phyloP scores from a whole-genome alignment of 2,797 vertebrate genomes.

The Galaxias olidus region DNA sequence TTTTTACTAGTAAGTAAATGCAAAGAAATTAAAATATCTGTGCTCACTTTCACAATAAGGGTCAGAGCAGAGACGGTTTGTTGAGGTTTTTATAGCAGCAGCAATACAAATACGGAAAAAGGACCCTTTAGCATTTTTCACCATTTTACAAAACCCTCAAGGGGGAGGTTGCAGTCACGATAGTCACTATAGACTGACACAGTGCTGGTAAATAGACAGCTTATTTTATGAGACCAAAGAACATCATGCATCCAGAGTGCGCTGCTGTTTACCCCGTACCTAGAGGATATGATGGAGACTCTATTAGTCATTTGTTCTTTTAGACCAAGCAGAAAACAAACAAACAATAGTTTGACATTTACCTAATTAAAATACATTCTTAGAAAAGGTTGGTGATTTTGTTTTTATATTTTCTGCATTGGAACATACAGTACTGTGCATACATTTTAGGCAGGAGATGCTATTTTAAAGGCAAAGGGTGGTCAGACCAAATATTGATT shows the following conservation, averaged over 20 bases:
- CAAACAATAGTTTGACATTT: slow-evolving; percentile 57
- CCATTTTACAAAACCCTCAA: slow-evolving; percentile 36
- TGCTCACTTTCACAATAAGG: slow-evolving; percentile 72
- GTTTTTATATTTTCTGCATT: slow-evolving; percentile 61
- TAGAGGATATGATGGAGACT: slow-evolving; percentile 54
- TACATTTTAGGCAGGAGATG: no score
- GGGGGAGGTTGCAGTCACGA: slow-evolving; percentile 54
- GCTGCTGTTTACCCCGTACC: slow-evolving; percentile 56
- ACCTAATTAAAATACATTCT: slow-evolving; percentile 83
- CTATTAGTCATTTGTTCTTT: slow-evolving; percentile 40
- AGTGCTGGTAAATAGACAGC: slow-evolving; percentile 72
- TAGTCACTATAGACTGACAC: slow-evolving; percentile 68
- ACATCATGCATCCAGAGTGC: slow-evolving; percentile 74
- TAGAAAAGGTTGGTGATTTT: slow-evolving; percentile 72
- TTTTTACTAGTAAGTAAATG: slow-evolving; percentile 80
- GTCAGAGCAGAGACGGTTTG: slow-evolving; percentile 70
- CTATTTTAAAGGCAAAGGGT: no score
- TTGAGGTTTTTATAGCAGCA: slow-evolving; percentile 71
- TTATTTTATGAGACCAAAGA: slow-evolving; percentile 59
- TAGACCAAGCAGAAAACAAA: slow-evolving; percentile 58
- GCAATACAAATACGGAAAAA: slow-evolving; percentile 61
- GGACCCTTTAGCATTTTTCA: slow-evolving; percentile 43
- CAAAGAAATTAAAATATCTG: slow-evolving; percentile 70
- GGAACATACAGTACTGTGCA: no score
- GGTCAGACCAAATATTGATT: no score